Conservation (phyloP, 2,888 invertebrate genomes). For the Chirona hameri region DNA sequence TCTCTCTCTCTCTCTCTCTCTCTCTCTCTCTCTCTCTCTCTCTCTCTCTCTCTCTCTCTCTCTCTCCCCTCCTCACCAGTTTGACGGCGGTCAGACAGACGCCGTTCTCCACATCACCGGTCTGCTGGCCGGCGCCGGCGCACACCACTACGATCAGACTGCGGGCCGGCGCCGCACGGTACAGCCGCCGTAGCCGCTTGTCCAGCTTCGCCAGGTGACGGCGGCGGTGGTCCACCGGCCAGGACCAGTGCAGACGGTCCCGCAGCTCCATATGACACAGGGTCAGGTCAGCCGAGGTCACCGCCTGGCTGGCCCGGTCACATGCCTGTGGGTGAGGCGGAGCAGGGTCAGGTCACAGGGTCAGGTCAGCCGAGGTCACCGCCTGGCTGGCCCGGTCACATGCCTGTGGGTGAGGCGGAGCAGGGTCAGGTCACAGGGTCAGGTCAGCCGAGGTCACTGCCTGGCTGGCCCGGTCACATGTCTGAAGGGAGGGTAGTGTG, state of each 20-base stretch:
- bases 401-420: not conserved
- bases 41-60: no score
- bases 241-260: not conserved
- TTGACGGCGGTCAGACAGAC: constrained; percentile 2
- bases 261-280: constrained; percentile 7
- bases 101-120: not conserved
- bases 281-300: constrained; percentile 22
- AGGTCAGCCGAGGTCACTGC: not conserved
- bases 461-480: no score
- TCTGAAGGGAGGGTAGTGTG: no score
- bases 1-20: no score
- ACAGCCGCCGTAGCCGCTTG: constrained; percentile 22
- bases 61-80: not conserved
- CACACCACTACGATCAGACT: not conserved
- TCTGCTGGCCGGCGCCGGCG: not conserved
- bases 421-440: not conserved
- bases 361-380: constrained; percentile 7
- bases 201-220: not conserved
- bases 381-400: not conserved
- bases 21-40: no score
- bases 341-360: not conserved
- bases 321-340: not conserved
- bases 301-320: not conserved
- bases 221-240: not conserved
- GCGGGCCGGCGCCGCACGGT: constrained; percentile 12